Base-by-base conservation (phyloP, 2,797 vertebrate species). In the Alexandromys oeconomus region DNA sequence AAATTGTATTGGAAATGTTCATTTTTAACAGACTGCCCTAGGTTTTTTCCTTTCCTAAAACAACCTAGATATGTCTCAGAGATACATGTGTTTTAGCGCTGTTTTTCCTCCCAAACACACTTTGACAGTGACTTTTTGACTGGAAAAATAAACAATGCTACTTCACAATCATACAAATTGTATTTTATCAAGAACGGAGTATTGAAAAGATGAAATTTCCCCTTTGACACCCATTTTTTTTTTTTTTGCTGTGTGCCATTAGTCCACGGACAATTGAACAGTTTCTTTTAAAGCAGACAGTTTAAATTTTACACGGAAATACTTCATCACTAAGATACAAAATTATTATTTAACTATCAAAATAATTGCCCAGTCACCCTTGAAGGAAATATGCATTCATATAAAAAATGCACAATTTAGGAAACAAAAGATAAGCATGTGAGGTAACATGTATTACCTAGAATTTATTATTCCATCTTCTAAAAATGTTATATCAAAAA, bases 1-100 rank as follows among this genome's bases (percentile, higher is more conserved):
- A 99, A 99, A 99, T 99, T 99, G 99, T 99, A 99, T 99, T 99
- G 99, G 98, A 99, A 98, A 99, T 98, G 98, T 98, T 99, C 99
- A 97, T 99, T 99, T 98, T 98, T 98, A 99, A 98, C 98, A 91
- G 89, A 96, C 98, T 98, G 98, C 98, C 98, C 95, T 96, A 96
- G 54, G 92, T 90, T 98, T 98, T 97, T 97, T 98, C 96, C 94
- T 97, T 97, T 93, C 98, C 97, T 93, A 92, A 97, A 98, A 98
- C 98, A 98, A 98, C 97, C 96, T 97, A 97, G 97, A 98, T 98
- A 89, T 97, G 29, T 97, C 97, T 96, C 78, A 80, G 89, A 91
- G 97, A 98, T 97, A 91, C 98, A 98, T 98, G 98, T 98, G 97
- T 98, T 98, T 98, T 96, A 97, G 98, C 96, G 95, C 93, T 98